Base-by-base conservation (phyloP, 2,797 vertebrate genomes). In the Hydrocynus forskahlii region DNA sequence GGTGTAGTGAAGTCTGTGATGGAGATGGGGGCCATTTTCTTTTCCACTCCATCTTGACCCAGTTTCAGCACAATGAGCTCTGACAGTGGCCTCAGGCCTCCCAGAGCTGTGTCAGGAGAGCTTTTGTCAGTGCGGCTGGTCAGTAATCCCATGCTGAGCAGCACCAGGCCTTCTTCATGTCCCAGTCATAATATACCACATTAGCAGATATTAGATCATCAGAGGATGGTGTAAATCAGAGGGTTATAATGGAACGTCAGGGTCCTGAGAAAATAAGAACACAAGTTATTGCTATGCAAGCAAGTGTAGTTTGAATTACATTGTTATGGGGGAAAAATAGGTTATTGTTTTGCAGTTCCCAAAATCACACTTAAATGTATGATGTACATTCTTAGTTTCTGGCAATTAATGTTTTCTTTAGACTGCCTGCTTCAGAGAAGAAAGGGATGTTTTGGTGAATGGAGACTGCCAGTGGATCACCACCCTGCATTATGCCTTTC, bases 401-500 rank as follows among this genome's bases (percentile, higher is more conserved):
- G 16, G 5, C 38, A 38, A 17, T 43, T 38, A 40, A 19, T 35
- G 43, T 43, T 40, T 81, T 45, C 0, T n/a, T 77, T 89, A 99
- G 98, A 99, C 98, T 0, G 98, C 98, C 7, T 99, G 98, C 86
- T 99, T 99, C 90, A 92, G 97, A 71, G 98, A 99, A 52, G 98
- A 99, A 86, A 93, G 98, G 0, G 96, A 99, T 0, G 97, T 99
- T 75, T 91, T 99, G 90, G 97, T 99, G 87, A 97, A 96, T 3
- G 98, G 98, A 45, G 97, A 99, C 90, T 97, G 97, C 78, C 97
- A 98, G 90, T 99, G 98, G 98, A 99, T 99, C 92, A 99, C 98
- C 0, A 95, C 95, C 0, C 94, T 99, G 81, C 97, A 99, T 92
- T 99, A 97, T 4, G 97, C 98, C 83, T 99, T 99, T 89, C 98